phyloP scores from a whole-genome alignment of 2,888 invertebrate genomes.

The Diachrysia chrysitis region DNA sequence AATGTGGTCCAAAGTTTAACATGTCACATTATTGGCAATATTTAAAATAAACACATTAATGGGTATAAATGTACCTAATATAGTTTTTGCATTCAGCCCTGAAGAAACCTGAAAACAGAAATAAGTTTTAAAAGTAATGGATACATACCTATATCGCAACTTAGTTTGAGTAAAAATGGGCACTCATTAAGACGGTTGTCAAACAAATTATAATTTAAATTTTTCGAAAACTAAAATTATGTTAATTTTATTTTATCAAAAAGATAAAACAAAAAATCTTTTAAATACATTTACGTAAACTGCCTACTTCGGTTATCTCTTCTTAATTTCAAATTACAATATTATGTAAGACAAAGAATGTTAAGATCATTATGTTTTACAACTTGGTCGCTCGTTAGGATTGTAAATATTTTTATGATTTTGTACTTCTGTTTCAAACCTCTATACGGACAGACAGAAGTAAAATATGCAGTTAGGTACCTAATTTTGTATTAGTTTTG shows the following conservation, averaged over 20 bases:
- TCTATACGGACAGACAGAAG: not conserved
- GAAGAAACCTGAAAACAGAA: no score
- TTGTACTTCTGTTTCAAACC: not conserved
- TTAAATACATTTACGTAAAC: not conserved
- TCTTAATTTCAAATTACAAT: not conserved
- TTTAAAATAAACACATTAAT: no score
- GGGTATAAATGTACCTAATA: no score
- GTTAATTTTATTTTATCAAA: not conserved
- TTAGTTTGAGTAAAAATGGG: no score
- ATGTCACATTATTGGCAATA: no score
- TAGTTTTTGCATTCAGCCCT: not conserved
- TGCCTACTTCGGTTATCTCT: not conserved
- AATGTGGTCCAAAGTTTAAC: not conserved
- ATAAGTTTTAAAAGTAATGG: not conserved
- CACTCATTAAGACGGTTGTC: not conserved
- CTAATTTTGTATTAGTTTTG: not conserved
- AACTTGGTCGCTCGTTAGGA: not conserved
- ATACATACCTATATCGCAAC: not conserved
- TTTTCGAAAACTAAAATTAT: not conserved
- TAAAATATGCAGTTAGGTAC: not conserved
- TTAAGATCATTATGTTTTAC: conserved; percentile 1
- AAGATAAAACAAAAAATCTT: no score
- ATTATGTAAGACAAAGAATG: not conserved
- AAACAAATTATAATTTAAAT: not conserved
- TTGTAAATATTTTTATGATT: conserved; percentile 4